Conservation (phyloP, 2,113 vertebrate species). For the Pangasianodon hypophthalmus region DNA sequence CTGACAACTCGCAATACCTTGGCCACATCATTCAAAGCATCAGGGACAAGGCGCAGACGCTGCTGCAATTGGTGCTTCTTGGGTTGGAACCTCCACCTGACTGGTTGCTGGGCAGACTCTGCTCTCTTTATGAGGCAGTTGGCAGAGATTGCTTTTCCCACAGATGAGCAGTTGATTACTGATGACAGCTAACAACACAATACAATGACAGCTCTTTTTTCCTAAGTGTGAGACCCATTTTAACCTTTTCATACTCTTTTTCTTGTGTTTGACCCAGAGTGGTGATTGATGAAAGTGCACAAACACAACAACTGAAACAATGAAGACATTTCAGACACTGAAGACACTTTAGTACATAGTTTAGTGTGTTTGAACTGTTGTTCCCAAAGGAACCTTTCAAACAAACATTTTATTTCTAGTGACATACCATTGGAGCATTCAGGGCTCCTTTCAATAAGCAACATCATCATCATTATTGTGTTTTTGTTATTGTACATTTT, state of each 20-base stretch:
- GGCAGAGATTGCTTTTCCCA: conserved; percentile 34
- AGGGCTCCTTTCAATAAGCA: neutral
- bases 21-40: conserved; percentile 47
- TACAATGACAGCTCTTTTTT: conserved; percentile 13
- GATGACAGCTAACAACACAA: conserved; percentile 38
- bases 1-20: conserved; percentile 58
- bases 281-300: neutral
- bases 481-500: neutral
- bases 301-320: neutral
- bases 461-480: neutral
- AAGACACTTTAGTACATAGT: neutral
- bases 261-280: neutral
- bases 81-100: conserved; percentile 58
- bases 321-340: neutral
- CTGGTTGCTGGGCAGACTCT: conserved; percentile 64
- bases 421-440: neutral
- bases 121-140: conserved; percentile 40
- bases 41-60: conserved; percentile 43
- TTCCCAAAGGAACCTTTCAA: neutral
- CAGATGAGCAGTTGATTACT: conserved; percentile 43
- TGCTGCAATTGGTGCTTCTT: conserved; percentile 64
- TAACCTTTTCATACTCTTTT: conserved; percentile 3
- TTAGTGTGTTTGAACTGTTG: neutral
- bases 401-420: neutral
- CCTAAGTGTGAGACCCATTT: conserved; percentile 17